phyloP scores from a whole-genome alignment of 2,113 vertebrate species.

The Eublepharis macularius region DNA sequence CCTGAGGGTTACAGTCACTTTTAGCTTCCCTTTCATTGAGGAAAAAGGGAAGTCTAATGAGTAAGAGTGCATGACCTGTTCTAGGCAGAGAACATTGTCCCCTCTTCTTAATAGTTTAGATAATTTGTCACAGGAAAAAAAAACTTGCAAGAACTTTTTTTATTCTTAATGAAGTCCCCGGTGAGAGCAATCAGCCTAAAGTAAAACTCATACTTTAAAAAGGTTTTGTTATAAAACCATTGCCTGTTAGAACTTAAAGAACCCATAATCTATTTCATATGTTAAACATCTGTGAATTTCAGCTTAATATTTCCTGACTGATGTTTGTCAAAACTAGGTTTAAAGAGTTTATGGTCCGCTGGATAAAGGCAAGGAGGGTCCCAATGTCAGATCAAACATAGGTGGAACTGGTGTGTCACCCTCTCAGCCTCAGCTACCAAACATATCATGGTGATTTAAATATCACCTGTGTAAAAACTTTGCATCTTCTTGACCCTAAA shows the following conservation, averaged over 20 bases:
- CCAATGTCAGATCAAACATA: not conserved
- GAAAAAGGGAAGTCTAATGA: conserved; percentile 55
- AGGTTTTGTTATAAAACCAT: not conserved
- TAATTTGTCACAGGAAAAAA: conserved; percentile 69
- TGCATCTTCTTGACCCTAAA: not conserved
- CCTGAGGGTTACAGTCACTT: conserved; percentile 62
- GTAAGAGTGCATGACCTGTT: conserved; percentile 50
- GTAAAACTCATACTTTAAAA: conserved; percentile 56
- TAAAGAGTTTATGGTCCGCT: not conserved
- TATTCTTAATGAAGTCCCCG: conserved; percentile 60
- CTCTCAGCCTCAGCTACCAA: not conserved
- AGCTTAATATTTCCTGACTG: not conserved
- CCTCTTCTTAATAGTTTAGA: conserved; percentile 63
- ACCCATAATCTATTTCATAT: conserved; percentile 7
- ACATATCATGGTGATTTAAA: not conserved
- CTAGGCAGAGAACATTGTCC: conserved; percentile 57
- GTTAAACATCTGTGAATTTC: not conserved
- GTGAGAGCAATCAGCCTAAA: conserved; percentile 60
- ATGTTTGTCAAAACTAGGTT: not conserved
- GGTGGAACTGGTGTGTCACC: too few species aligned
- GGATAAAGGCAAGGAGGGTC: not conserved
- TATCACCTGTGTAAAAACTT: not conserved
- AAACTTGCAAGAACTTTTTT: conserved; percentile 64
- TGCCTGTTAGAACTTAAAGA: not conserved
- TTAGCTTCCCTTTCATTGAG: conserved; percentile 50